Conservation (phyloP, 2,113 vertebrate species). For the Odobenus rosmarus region DNA sequence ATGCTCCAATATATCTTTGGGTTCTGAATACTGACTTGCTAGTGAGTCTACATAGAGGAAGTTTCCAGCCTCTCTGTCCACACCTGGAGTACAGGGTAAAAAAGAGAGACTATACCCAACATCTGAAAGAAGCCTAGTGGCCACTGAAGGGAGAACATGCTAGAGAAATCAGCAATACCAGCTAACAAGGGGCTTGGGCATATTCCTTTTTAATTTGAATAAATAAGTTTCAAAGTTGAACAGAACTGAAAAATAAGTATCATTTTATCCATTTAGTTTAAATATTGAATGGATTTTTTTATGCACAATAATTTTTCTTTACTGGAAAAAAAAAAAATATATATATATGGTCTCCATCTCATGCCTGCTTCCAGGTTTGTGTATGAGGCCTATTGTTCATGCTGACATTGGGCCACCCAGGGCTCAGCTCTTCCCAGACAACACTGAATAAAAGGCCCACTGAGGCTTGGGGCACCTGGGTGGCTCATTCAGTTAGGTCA, state of each 20-base stretch:
- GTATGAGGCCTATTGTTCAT: background rate
- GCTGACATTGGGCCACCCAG: background rate
- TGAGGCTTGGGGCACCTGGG: background rate
- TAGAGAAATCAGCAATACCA: background rate
- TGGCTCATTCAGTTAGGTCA: background rate
- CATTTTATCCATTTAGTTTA: background rate
- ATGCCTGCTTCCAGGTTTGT: background rate
- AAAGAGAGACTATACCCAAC: background rate
- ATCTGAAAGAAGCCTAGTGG: background rate
- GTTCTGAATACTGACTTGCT: background rate
- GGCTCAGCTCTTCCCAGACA: background rate
- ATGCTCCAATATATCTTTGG: background rate
- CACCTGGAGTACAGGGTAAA: background rate
- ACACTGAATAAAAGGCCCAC: background rate
- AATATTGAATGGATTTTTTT: background rate
- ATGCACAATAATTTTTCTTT: background rate
- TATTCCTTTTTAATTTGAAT: background rate
- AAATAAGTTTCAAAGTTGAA: slow-evolving; percentile 7
- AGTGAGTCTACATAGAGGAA: fast-evolving
- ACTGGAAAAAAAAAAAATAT: too few relatives aligned
- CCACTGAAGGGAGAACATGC: background rate
- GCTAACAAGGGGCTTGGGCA: background rate
- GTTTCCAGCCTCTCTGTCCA: background rate
- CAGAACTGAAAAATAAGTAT: background rate
- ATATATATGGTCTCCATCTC: background rate